A percentile compares a stretch with the other conserved stretches of the same genome.
Conservation (phyloP, 1,140 invertebrate genomes). For the Eueides isabella region DNA sequence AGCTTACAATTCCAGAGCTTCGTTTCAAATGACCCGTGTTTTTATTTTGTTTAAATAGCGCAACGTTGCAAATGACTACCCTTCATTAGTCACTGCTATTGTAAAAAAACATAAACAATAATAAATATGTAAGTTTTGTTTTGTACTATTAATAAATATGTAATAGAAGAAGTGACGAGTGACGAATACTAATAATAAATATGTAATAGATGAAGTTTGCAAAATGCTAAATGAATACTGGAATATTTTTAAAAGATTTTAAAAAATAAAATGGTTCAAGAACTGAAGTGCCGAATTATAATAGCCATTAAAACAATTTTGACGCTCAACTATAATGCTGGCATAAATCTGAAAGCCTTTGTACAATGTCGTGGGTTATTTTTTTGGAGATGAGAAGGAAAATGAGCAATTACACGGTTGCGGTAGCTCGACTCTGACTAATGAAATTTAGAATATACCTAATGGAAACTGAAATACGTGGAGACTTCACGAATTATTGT, state of each 20-base stretch:
- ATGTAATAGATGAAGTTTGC: background rate
- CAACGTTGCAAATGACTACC: background rate
- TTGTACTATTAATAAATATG: background rate
- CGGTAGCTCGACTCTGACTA: slow-evolving; percentile 73
- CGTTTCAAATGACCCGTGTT: background rate
- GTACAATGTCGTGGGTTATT: slow-evolving; percentile 43
- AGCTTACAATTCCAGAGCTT: background rate
- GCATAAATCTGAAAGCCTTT: slow-evolving; percentile 18
- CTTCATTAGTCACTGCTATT: background rate
- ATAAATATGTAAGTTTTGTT: background rate
- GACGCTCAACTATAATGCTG: background rate
- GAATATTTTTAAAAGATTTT: background rate
- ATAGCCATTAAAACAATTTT: background rate
- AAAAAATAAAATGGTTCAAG: background rate
- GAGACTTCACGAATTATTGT: slow-evolving; percentile 39
- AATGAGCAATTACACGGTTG: slow-evolving; percentile 76
- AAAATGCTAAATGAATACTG: background rate
- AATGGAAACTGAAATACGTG: slow-evolving; percentile 49
- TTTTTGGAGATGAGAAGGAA: slow-evolving; percentile 65
- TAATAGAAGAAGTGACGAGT: background rate
- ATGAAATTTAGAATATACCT: slow-evolving; percentile 78
- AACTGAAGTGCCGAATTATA: background rate
- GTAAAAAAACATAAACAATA: too few species aligned
- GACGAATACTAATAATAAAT: too few species aligned
- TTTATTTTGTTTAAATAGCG: background rate